Evolutionary conservation across 2,113 vertebrate species (phyloP).

Genomic region (Mystacornis crossleyi): DNA sequence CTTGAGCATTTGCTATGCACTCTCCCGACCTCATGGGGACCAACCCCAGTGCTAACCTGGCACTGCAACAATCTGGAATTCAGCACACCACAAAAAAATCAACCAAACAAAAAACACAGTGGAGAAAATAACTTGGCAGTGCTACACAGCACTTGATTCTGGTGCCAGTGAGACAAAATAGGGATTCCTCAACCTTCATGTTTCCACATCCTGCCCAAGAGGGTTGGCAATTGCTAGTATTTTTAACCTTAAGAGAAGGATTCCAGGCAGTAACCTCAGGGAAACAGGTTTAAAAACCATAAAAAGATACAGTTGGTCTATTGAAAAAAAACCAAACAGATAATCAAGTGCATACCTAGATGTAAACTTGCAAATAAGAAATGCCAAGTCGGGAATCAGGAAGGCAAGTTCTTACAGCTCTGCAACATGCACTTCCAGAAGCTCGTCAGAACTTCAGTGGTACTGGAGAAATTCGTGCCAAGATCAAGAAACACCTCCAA

Average conservation of each 20-base stretch:
- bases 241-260: neutral
- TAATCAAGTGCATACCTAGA: neutral
- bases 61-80: neutral
- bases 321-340: neutral
- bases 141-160: neutral
- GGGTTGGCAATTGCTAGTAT: neutral
- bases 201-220: neutral
- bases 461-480: neutral
- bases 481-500: neutral
- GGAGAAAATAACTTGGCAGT: neutral
- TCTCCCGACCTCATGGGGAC: neutral
- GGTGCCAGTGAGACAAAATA: neutral
- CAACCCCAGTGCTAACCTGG: neutral
- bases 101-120: neutral
- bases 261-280: neutral
- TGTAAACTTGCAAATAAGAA: neutral
- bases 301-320: neutral
- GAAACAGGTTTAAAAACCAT: neutral
- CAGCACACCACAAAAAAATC: neutral
- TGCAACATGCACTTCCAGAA: neutral
- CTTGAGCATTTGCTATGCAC: neutral
- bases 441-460: neutral
- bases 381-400: neutral
- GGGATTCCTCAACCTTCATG: neutral
- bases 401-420: neutral